Base-by-base conservation (phyloP, 2,888 invertebrate species). In the Ecdyonurus torrentis region DNA sequence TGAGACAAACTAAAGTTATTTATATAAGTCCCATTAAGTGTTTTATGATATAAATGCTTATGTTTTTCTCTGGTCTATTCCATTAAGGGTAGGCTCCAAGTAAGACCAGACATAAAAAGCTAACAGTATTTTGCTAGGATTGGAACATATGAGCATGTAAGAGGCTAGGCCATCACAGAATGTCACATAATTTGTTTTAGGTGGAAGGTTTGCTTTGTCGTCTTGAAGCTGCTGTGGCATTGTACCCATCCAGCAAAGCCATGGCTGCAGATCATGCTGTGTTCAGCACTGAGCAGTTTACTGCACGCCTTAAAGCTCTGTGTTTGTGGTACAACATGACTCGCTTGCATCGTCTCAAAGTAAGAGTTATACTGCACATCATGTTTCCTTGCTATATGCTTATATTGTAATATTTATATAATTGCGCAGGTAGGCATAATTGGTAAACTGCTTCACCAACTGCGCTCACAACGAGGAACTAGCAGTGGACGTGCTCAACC, bases 261-360 rank as follows among this genome's bases (percentile, higher is more conserved):
- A 87, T 94, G 77, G 87, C 84, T 0, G 76, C 76, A 3, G 83
- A 87, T 65, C 88, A 87, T 77, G 86, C 87, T 18, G 76, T 85
- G 19, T 83, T 87, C 66, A 82, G 79, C 65, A 83, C 83, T 64
- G 72, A 78, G 1, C 78, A 79, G 63, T 87, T 91, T 70, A 80
- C 81, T 25, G 80, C 81, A 61, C 77, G 86, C 69, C 79, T 88
- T 10, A 86, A 87, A 74, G 87, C 91, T 15, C 85, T 95, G 82
- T 91, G 90, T 70, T 78, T 93, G 1, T 96, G 95, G 94, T 89
- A 88, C 74, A 96, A 95, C 75, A 87, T 90, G 72, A 89, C 90
- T 0, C 82, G 84, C 68, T 89, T 91, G 74, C 85, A 93, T 74
- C 83, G 89, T 61, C 78, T 91, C 62, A 91, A 90, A 74, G 76